Conservation (phyloP, 2,888 invertebrate species). For the Eutolmus rufibarbis region DNA sequence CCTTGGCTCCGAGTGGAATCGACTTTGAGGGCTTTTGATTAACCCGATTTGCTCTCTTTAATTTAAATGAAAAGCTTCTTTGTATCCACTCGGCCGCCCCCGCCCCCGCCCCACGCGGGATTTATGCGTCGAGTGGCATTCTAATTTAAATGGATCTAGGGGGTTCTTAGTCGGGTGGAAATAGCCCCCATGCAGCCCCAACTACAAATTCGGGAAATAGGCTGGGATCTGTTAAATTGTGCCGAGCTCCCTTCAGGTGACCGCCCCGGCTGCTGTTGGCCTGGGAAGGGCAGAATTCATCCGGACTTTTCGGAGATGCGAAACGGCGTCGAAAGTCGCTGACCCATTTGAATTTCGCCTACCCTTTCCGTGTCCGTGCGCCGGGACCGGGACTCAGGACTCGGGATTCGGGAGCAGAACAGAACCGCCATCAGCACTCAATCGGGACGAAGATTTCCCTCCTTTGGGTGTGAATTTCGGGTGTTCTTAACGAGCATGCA, state of each 20-base stretch:
- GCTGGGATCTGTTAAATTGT: background rate
- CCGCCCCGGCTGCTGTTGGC: background rate
- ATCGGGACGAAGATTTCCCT: conserved; percentile 42
- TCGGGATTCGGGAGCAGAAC: background rate
- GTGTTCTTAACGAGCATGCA: conserved; percentile 45
- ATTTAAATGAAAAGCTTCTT: conserved; percentile 35
- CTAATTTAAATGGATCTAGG: background rate
- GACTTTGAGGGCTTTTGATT: conserved; percentile 41
- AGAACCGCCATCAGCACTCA: conserved; percentile 46
- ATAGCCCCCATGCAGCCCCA: background rate
- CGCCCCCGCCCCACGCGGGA: background rate
- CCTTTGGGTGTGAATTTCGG: conserved; percentile 19
- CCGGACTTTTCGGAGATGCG: background rate
- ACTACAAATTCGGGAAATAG: background rate
- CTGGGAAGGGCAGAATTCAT: background rate
- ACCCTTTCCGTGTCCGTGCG: conserved; percentile 17
- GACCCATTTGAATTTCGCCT: conserved; percentile 28
- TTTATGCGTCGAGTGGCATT: background rate
- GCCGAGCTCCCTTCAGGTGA: background rate
- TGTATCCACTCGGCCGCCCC: background rate
- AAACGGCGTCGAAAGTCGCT: conserved; percentile 20
- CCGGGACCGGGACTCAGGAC: background rate
- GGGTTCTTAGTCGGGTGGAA: background rate
- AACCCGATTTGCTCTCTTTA: conserved; percentile 39
- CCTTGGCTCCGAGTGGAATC: background rate